Evolutionary conservation across 1,140 invertebrate species (phyloP).

Genomic region (Tetragnatha versicolor): DNA sequence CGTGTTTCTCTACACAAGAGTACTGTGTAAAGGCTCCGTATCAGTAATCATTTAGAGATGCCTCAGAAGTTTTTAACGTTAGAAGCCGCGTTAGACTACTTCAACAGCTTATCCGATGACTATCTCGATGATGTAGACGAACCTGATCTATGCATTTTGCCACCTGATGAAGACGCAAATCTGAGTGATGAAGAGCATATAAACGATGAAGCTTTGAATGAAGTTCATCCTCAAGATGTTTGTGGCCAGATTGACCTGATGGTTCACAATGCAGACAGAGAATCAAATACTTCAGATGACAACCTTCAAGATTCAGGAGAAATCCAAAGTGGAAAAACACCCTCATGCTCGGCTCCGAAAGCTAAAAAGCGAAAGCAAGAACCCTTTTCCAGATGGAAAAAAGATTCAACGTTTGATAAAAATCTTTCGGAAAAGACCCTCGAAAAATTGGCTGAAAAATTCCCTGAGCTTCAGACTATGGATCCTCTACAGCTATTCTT

Average conservation of each 20-base stretch:
- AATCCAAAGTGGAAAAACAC: neutral
- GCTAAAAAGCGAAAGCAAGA: neutral
- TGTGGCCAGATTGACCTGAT: constrained; percentile 1
- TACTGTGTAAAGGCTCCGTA: too few relatives aligned
- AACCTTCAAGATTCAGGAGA: neutral
- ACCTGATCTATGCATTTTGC: neutral
- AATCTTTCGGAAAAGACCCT: neutral
- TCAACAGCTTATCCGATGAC: neutral
- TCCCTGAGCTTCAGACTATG: neutral
- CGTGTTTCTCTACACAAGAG: too few relatives aligned
- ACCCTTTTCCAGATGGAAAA: neutral
- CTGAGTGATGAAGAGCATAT: neutral
- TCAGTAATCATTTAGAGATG: too few relatives aligned
- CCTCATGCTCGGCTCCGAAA: neutral
- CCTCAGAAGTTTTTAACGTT: constrained; percentile 11
- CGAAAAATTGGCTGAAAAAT: constrained; percentile 1
- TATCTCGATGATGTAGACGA: neutral
- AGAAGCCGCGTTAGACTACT: neutral
- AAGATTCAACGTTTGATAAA: neutral
- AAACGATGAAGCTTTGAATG: neutral
- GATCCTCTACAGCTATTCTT: neutral
- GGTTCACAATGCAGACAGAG: neutral
- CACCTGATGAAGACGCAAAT: neutral
- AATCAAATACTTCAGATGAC: neutral
- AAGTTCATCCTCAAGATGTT: constrained; percentile 4